phyloP scores from a whole-genome alignment of 2,797 vertebrate species.

The Premnoplex brunnescens region DNA sequence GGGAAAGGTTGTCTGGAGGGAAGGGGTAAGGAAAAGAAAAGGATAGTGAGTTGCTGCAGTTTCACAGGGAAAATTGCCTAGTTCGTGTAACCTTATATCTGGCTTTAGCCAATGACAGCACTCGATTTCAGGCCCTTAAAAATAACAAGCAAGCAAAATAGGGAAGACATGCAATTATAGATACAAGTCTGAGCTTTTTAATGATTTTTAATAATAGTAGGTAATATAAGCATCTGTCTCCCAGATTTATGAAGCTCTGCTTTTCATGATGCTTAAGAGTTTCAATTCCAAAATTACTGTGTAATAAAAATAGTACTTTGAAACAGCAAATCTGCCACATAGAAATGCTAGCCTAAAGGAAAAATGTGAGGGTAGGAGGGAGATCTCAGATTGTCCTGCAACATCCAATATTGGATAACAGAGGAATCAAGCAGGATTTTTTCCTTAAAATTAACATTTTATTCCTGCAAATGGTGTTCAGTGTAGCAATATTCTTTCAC shows the following conservation, averaged over 20 bases:
- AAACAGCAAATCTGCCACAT: background rate
- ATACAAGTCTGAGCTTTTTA: background rate
- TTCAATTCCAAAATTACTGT: slow-evolving; percentile 22
- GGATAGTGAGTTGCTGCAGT: background rate
- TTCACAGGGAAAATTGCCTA: background rate
- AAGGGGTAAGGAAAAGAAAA: background rate
- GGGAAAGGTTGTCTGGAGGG: background rate
- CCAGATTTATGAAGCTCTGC: slow-evolving; percentile 26
- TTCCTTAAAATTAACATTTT: background rate
- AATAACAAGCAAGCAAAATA: slow-evolving; percentile 18
- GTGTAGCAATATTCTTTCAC: background rate
- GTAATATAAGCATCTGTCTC: slow-evolving; percentile 8
- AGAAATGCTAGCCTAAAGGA: background rate
- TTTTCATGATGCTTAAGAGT: background rate
- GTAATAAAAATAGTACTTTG: slow-evolving; percentile 47
- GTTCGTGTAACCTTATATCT: background rate
- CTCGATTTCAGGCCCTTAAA: background rate
- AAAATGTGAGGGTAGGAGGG: background rate
- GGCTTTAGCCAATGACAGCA: background rate
- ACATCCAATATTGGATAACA: background rate
- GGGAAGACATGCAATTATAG: background rate
- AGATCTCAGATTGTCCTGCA: background rate
- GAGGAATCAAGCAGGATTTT: background rate
- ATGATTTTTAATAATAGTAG: slow-evolving; percentile 4
- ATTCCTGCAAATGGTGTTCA: background rate